Conservation (phyloP, 1,140 invertebrate genomes). For the Mamestra configurata region DNA sequence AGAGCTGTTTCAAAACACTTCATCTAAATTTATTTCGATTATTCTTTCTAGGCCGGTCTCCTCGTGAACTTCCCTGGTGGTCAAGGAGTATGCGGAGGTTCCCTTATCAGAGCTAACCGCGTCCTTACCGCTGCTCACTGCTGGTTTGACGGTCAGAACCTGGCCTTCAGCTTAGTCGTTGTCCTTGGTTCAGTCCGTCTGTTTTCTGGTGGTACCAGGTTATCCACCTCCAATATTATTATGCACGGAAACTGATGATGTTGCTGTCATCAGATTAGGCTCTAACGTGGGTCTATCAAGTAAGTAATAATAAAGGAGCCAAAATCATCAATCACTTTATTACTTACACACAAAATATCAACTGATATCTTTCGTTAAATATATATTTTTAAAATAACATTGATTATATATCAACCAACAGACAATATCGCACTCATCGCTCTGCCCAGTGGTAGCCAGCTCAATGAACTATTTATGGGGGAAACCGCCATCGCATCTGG, state of each 20-base stretch:
- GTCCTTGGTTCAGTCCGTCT: constrained; percentile 63
- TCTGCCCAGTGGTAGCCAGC: neutral
- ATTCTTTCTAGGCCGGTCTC: constrained; percentile 64
- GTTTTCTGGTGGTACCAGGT: constrained; percentile 61
- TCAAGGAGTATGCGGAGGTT: constrained; percentile 61
- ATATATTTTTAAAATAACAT: neutral
- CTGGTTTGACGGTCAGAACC: constrained; percentile 64
- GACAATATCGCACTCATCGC: neutral
- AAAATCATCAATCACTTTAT: too few species aligned
- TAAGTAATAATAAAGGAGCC: constrained; percentile 53
- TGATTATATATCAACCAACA: neutral
- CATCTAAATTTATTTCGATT: too few species aligned
- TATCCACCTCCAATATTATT: constrained; percentile 51
- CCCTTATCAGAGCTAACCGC: constrained; percentile 55
- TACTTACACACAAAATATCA: too few species aligned
- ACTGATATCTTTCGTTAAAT: too few species aligned
- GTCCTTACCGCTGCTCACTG: constrained; percentile 70
- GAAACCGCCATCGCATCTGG: constrained; percentile 31
- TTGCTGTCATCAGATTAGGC: constrained; percentile 69
- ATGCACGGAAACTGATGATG: constrained; percentile 64
- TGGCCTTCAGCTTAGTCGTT: constrained; percentile 58
- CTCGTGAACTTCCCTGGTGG: constrained; percentile 56
- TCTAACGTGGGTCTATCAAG: constrained; percentile 65
- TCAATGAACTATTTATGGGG: constrained; percentile 31
- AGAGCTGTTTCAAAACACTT: neutral